A percentile compares a stretch with the other conserved stretches of the same genome.
Conservation (phyloP, 2,888 invertebrate species). For the Rhyacophila evoluta region DNA sequence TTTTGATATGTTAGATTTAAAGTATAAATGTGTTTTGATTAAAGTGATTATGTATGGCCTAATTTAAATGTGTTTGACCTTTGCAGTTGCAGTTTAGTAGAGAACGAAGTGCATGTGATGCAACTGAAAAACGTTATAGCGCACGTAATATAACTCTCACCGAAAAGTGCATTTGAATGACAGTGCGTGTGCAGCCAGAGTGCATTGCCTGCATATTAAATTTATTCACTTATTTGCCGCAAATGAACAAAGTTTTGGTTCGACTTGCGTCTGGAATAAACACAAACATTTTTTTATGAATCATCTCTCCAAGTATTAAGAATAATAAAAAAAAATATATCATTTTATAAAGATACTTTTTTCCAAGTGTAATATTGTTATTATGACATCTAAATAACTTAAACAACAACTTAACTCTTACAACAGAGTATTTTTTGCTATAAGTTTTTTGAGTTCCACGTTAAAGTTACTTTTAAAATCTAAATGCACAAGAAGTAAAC, state of each 20-base stretch:
- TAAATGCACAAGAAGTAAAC: too few relatives aligned
- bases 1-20: too few relatives aligned
- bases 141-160: constrained; percentile 39
- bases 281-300: background rate
- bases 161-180: constrained; percentile 42
- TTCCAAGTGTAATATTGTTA: too few relatives aligned
- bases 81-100: background rate
- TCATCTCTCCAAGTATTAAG: background rate
- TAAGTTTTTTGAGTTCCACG: too few relatives aligned
- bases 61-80: background rate
- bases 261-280: background rate
- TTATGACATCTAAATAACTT: too few relatives aligned
- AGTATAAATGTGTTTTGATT: too few relatives aligned
- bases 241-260: background rate
- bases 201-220: constrained; percentile 32
- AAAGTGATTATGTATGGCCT: too few relatives aligned
- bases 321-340: too few relatives aligned
- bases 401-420: too few relatives aligned
- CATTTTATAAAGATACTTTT: too few relatives aligned
- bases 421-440: too few relatives aligned
- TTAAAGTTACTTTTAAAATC: too few relatives aligned
- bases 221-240: constrained; percentile 11
- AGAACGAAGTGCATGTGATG: constrained; percentile 7
- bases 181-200: constrained; percentile 24
- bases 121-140: constrained; percentile 12